A percentile compares a stretch with the other conserved stretches of the same genome.
Conservation (phyloP, 2,797 vertebrate species). For the Gephyroberyx darwinii region DNA sequence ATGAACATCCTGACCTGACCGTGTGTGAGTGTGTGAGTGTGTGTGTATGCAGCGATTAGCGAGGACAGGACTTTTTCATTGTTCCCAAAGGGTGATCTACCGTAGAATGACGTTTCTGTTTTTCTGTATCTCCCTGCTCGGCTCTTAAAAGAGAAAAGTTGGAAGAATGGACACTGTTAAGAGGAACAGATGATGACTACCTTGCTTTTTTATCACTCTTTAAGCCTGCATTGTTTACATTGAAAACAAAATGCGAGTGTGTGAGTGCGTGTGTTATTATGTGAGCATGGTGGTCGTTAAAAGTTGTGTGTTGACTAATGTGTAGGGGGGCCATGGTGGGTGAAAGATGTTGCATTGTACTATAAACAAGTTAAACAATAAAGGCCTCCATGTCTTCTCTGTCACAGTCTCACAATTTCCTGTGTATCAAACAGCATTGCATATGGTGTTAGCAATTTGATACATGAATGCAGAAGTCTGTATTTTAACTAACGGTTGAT, state of each 20-base stretch:
- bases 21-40: conserved; percentile 26
- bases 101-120: conserved; percentile 48
- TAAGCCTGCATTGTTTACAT: conserved; percentile 86
- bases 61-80: conserved; percentile 53
- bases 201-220: conserved; percentile 82
- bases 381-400: conserved; percentile 79
- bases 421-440: neutral
- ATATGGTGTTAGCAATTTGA: neutral
- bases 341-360: conserved; percentile 77
- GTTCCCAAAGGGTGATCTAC: conserved; percentile 56
- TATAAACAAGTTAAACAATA: conserved; percentile 83
- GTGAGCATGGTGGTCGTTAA: conserved; percentile 69
- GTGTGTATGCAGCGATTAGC: conserved; percentile 50
- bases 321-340: conserved; percentile 58
- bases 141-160: conserved; percentile 48
- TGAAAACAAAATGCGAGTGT: conserved; percentile 54
- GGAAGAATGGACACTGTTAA: conserved; percentile 29
- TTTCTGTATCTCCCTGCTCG: conserved; percentile 47
- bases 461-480: neutral
- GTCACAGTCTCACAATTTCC: conserved; percentile 35
- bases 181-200: conserved; percentile 62
- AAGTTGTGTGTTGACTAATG: conserved; percentile 66
- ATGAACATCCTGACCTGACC: conserved; percentile 44
- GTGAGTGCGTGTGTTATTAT: conserved; percentile 28
- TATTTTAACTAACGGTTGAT: neutral